phyloP scores from a whole-genome alignment of 2,113 vertebrate species.

The Marcusenius ussheri region DNA sequence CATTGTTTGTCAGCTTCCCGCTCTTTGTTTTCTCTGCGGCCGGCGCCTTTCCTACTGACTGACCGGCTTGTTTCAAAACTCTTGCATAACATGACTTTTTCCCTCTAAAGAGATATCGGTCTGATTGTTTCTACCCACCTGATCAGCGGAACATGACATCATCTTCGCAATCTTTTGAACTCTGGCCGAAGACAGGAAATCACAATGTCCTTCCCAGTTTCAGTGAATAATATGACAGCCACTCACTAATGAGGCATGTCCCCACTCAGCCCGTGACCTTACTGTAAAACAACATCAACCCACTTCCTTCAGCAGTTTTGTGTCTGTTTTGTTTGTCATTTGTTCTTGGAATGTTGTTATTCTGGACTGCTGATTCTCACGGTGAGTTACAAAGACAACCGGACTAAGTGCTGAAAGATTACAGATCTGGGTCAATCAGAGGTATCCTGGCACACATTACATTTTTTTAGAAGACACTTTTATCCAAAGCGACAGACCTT shows the following conservation, averaged over 20 bases:
- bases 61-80: background rate
- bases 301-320: background rate
- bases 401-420: background rate
- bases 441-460: background rate
- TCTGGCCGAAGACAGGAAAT: background rate
- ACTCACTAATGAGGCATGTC: background rate
- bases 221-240: background rate
- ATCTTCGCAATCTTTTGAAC: background rate
- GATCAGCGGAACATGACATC: background rate
- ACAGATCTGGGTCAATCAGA: background rate
- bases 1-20: slow-evolving; percentile 7
- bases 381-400: background rate
- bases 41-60: background rate
- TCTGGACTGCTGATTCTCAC: background rate
- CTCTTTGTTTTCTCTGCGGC: background rate
- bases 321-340: background rate
- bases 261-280: background rate
- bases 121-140: background rate
- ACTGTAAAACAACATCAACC: background rate
- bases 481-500: background rate
- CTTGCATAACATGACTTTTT: background rate
- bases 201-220: background rate
- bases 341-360: background rate
- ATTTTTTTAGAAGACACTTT: background rate
- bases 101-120: background rate